These are phyloP conservation scores for Pelvicachromis taeniatus DNA, from an alignment of 2,113 vertebrate genomes.

Conservation along the genomic window DNA sequence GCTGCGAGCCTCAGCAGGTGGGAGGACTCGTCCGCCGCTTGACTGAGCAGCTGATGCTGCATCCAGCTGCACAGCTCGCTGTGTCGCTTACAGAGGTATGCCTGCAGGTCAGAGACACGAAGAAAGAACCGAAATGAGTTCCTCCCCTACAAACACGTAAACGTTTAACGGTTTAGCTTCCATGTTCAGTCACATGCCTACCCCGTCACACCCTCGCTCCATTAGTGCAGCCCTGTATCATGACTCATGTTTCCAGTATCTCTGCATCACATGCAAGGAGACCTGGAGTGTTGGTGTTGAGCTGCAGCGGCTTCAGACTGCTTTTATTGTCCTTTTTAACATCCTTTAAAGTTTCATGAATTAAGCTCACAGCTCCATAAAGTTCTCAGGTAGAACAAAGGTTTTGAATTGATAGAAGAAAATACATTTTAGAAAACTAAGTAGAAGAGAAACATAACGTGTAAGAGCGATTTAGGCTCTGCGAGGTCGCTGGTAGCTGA, in stretches of 20 bases:
- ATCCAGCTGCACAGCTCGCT: neutral
- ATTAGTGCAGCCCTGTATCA: neutral
- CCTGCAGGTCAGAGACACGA: neutral
- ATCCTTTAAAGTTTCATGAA: neutral
- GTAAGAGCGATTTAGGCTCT: too few relatives aligned
- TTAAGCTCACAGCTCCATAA: neutral
- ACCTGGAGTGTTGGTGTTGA: neutral
- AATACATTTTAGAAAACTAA: too few relatives aligned
- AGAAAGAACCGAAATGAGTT: fast-evolving
- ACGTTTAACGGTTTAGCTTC: neutral
- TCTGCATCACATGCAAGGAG: neutral
- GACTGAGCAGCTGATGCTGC: neutral
- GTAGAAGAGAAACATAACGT: neutral
- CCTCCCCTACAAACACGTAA: neutral
- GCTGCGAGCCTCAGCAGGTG: neutral
- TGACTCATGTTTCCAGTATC: neutral
- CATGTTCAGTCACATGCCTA: neutral
- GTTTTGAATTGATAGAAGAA: neutral
- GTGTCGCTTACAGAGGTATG: neutral
- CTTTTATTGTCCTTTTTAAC: neutral
- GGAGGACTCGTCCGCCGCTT: neutral
- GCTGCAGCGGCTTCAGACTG: neutral
- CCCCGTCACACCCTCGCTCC: neutral
- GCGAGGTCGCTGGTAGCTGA: neutral
- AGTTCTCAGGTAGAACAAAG: neutral